Base-by-base conservation (phyloP, 2,888 invertebrate species). In the Leptinotarsa haldemani region DNA sequence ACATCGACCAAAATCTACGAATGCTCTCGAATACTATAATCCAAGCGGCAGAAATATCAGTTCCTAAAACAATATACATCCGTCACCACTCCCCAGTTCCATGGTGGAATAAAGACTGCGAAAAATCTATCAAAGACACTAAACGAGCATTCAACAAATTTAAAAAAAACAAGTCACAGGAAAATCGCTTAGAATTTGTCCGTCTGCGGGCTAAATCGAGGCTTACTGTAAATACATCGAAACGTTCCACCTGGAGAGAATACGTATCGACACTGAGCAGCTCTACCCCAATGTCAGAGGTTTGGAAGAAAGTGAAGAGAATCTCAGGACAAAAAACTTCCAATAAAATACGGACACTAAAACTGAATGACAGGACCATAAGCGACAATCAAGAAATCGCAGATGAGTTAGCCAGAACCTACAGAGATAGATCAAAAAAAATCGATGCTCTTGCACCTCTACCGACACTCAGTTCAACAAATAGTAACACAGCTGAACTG, bases 261-360 rank as follows among this genome's bases (percentile, higher is more conserved):
- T 78, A 66, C 61, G 69, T 71, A n/a, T n/a, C 56, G 22, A 50
- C 67, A 18, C 52, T 76, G 20, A 77, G 58, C 20, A 48, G 66
- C 46, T 40, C 70, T 15, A 76, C 75, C 5, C 68, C 75, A 46
- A 48, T 69, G n/a, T 30, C 65, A 46, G 56, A 75, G 40, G 71
- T 78, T 9, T 79, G 79, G 79, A 48, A 73, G 3, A 48, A 48
- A 13, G 15, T 48, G 13, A 77, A 77, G 65, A 69, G 64, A 58
- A 77, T 78, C 63, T 66, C 71, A 52, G 75, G 77, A 61, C 25
- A 61, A 18, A 22, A 61, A 61, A 61, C 15, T 13, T 61, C 15
- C 22, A 15, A 61, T 16, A 15, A 61, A 61, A 61, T 16, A 61
- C 2, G 47, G 56, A 22, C 18, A 16, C 7, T 65, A 46, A 30